Evolutionary conservation across 2,888 invertebrate genomes (phyloP).

Genomic region (Macaria notata): DNA sequence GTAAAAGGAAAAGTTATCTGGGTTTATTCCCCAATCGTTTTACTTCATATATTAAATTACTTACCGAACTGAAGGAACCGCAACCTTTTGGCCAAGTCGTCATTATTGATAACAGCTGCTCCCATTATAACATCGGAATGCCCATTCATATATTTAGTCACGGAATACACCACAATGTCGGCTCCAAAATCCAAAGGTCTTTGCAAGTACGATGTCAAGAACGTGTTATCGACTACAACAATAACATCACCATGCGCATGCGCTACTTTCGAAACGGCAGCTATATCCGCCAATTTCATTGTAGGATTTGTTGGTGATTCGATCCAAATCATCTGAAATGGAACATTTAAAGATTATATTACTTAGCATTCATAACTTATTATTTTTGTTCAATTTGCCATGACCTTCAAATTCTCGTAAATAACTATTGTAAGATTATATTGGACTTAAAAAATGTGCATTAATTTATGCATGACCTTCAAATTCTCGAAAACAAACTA

Average conservation of each 20-base stretch:
- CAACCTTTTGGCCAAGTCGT: slow-evolving; percentile 86
- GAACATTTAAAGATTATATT: neutral
- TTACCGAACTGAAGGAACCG: slow-evolving; percentile 94
- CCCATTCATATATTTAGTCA: slow-evolving; percentile 99
- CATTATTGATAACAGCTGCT: slow-evolving; percentile 88
- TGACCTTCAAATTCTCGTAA: no score
- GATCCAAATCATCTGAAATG: slow-evolving; percentile 90
- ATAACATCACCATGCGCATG: slow-evolving; percentile 83
- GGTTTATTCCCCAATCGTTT: no score
- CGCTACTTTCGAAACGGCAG: slow-evolving; percentile 83
- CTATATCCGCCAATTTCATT: slow-evolving; percentile 94
- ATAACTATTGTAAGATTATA: no score
- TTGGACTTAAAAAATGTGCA: no score
- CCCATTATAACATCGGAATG: slow-evolving; percentile 99
- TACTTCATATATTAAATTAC: neutral
- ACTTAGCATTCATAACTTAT: no score
- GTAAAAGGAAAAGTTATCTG: no score
- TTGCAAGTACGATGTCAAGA: slow-evolving; percentile 95
- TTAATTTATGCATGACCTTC: neutral
- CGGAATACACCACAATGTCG: slow-evolving; percentile 94
- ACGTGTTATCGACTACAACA: slow-evolving; percentile 96
- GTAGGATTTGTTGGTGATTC: slow-evolving; percentile 98
- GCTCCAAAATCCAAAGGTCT: slow-evolving; percentile 94
- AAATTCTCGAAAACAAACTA: no score
- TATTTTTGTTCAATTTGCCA: no score